Base-by-base conservation (phyloP, 2,797 vertebrate genomes). In the Brachymystax lenok region DNA sequence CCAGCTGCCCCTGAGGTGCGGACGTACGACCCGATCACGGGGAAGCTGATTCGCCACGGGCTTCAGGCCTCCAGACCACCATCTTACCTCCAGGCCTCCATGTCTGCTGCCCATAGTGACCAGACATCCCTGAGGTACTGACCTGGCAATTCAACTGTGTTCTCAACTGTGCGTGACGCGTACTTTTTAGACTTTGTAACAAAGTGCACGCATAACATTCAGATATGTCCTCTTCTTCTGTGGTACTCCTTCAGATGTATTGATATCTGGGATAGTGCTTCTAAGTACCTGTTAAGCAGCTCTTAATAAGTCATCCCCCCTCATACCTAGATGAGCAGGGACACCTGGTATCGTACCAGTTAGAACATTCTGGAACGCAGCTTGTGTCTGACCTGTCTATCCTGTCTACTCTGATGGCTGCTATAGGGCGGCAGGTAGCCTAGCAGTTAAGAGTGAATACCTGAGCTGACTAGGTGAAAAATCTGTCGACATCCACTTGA, bases 1-100 rank as follows among this genome's bases (percentile, higher is more conserved):
- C 89, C 94, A 4, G 88, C 94, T 2, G 90, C 93, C 64, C 96
- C 96, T 0, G 97, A 98, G 83, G 90, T 96, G 33, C 95, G 96
- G 3, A 95, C 96, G 72, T 99, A 99, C 4, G 96, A 99, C 85
- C 92, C 96, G 0, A 94, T 96, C 82, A 99, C 98, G 0, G 98
- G 98, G 74, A 99, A 98, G 85, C 95, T 99, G 73, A 98, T 98
- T 88, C 95, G 98, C 64, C 95, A 94, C 73, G 92, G 92, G 0
- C 77, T 94, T 3, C 96, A 93, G 75, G 84, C 75, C 8, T 82
- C 93, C 0, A 90, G 87, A 24, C 94, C 92, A 2, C 82, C 91
- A 0, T 69, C 90, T 46, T 96, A 93, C 87, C 88, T 93, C 75
- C 96, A 96, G 54, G 75, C 91, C 14, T 88, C 94, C 3, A 74